phyloP scores from a whole-genome alignment of 2,113 vertebrate genomes.

The Oxygymnocypris stewartii region DNA sequence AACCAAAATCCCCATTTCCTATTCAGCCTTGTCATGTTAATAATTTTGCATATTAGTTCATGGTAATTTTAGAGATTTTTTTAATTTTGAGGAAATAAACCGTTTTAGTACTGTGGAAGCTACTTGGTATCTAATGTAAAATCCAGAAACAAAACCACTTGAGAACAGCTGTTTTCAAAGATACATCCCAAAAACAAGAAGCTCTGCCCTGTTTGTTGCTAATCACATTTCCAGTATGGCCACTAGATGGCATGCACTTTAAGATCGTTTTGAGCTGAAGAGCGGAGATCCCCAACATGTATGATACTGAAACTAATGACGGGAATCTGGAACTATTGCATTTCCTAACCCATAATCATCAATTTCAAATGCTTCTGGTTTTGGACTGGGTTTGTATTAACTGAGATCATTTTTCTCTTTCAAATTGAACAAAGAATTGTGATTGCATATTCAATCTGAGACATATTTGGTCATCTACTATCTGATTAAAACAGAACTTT shows the following conservation, averaged over 20 bases:
- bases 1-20: not conserved
- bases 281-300: conserved; percentile 22
- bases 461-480: not conserved
- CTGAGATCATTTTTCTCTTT: conserved; percentile 26
- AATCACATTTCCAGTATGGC: conserved; percentile 1
- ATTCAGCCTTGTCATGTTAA: not conserved
- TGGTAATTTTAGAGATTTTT: not conserved
- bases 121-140: not conserved
- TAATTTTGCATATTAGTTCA: not conserved
- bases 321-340: conserved; percentile 28
- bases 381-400: conserved; percentile 10
- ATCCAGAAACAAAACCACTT: conserved; percentile 7
- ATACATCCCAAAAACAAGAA: not conserved
- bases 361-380: conserved; percentile 25
- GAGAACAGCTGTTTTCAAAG: conserved; percentile 7
- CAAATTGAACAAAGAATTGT: conserved; percentile 35
- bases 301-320: conserved; percentile 29
- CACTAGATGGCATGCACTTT: conserved; percentile 30
- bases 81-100: not conserved
- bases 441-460: conserved; percentile 45
- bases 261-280: conserved; percentile 5
- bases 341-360: conserved; percentile 46
- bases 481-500: conserved; percentile 36
- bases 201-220: conserved; percentile 26
- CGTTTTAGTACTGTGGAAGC: not conserved